A percentile compares a stretch with the other conserved stretches of the same genome.
Evolutionary conservation across 1,140 invertebrate genomes (phyloP).

Genomic region (Bicyclus anynana): DNA sequence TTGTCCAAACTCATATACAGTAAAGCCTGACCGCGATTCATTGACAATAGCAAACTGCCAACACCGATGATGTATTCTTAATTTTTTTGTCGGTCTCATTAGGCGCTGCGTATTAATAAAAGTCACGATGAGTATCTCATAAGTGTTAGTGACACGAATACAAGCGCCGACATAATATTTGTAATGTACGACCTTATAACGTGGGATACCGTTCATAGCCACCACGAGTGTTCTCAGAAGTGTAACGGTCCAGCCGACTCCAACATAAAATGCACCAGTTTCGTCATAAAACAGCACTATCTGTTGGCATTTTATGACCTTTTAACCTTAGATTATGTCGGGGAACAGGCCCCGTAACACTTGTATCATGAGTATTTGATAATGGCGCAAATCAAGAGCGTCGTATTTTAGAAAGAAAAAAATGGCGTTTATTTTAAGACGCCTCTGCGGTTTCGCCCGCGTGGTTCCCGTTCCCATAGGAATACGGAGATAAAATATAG

Average conservation of each 20-base stretch:
- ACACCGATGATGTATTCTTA: conserved; percentile 11
- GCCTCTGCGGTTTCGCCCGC: too few relatives aligned
- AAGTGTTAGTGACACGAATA: conserved; percentile 56
- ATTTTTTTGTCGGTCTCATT: conserved; percentile 46
- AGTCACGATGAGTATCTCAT: conserved; percentile 47
- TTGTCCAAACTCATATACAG: conserved; percentile 31
- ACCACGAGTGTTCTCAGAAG: conserved; percentile 54
- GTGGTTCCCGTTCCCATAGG: too few relatives aligned
- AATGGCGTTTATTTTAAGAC: too few relatives aligned
- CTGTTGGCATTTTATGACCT: conserved; percentile 46
- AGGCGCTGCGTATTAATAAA: conserved; percentile 41
- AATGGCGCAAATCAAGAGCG: not conserved
- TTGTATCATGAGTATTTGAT: conserved; percentile 23
- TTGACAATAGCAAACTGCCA: conserved; percentile 20
- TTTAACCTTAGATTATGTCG: conserved; percentile 54
- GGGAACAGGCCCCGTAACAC: conserved; percentile 16
- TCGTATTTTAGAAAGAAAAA: too few relatives aligned
- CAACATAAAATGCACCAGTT: conserved; percentile 60
- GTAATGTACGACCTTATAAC: conserved; percentile 50
- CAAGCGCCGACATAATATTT: conserved; percentile 55
- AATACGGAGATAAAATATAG: too few relatives aligned
- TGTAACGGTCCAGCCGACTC: conserved; percentile 48
- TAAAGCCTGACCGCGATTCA: conserved; percentile 37
- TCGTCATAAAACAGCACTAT: conserved; percentile 45
- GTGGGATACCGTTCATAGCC: conserved; percentile 53